These are phyloP conservation scores for Apomyelois bistriatella DNA, from an alignment of 2,888 invertebrate genomes.

Conservation along the genomic window DNA sequence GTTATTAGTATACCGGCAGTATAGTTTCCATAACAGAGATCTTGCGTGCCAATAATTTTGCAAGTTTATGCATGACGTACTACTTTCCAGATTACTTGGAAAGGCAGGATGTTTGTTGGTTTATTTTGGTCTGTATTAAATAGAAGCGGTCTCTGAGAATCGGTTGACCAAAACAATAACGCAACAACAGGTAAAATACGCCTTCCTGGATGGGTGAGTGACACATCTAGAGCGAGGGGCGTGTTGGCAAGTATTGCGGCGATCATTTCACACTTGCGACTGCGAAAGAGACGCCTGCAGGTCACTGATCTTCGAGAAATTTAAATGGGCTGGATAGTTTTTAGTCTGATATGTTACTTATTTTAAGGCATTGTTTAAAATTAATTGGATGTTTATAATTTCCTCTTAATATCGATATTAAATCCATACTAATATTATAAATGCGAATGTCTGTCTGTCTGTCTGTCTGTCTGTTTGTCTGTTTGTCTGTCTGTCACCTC, in stretches of 20 bases:
- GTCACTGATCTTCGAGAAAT: slow-evolving; percentile 15
- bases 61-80: slow-evolving; percentile 2
- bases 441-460: too few relatives aligned
- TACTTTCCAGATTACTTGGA: slow-evolving; percentile 4
- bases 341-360: background rate
- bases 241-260: slow-evolving; percentile 22
- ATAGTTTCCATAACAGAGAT: slow-evolving; percentile 7
- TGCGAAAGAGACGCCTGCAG: slow-evolving; percentile 30
- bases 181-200: slow-evolving; percentile 29
- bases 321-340: background rate
- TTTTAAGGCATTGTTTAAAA: background rate
- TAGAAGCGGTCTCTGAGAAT: background rate
- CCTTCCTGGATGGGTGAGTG: slow-evolving; percentile 38
- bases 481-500: too few relatives aligned
- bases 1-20: slow-evolving; percentile 10
- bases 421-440: too few relatives aligned
- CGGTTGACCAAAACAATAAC: slow-evolving; percentile 17
- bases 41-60: slow-evolving; percentile 11
- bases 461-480: too few relatives aligned
- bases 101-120: slow-evolving; percentile 4
- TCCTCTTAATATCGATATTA: too few relatives aligned
- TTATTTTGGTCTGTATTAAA: background rate
- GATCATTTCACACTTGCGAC: slow-evolving; percentile 15
- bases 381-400: too few relatives aligned
- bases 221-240: slow-evolving; percentile 46